Evolutionary conservation across 2,888 invertebrate species (phyloP), one percentile per base, ranked within the genome.

Genomic region (Sarcophaga caerulescens): DNA sequence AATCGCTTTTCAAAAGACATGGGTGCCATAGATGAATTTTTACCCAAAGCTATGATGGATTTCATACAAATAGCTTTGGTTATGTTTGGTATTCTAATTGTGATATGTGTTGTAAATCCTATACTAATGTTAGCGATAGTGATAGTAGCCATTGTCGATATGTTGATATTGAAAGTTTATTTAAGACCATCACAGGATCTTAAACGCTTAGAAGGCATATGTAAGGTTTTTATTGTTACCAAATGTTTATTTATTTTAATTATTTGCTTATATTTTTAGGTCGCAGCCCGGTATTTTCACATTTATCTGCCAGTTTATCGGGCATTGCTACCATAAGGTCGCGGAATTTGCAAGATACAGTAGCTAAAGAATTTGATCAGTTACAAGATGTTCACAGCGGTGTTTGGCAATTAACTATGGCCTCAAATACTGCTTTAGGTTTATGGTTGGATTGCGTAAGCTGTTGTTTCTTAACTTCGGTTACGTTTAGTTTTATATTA

Each of bases 281-380:
- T 81, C 95, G 97, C 86, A 98, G 98, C 93, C 98, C 99, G 0
- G 97, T 99, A 0, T 98, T 98, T 92, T 97, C 98, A 0, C 98
- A 98, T 91, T 95, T 98, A 88, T 96, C 96, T n/a, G 96, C 98
- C 0, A 96, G 97, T 0, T 94, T 99, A 10, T 95, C 96, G 85
- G 99, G 99, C 1, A 94, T 99, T 47, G 95, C 96, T 59, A 98
- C 98, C 0, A 98, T 99, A 85, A 94, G 99, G 83, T 96, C 98
- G 0, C 95, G 96, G 1, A 94, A 95, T 25, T 96, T 96, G 1
- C 95, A 96, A 91, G 94, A 95, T 87, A 94, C 96, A 89, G 95
- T 98, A 74, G 95, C 95, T 68, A 94, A 95, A 89, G 96, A 97
- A 90, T 97, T 97, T 89, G 97, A 97, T 90, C 92, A 92, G 35